A percentile compares a stretch with the other conserved stretches of the same genome.
phyloP scores from a whole-genome alignment of 2,113 vertebrate genomes.

The Bubo bubo region DNA sequence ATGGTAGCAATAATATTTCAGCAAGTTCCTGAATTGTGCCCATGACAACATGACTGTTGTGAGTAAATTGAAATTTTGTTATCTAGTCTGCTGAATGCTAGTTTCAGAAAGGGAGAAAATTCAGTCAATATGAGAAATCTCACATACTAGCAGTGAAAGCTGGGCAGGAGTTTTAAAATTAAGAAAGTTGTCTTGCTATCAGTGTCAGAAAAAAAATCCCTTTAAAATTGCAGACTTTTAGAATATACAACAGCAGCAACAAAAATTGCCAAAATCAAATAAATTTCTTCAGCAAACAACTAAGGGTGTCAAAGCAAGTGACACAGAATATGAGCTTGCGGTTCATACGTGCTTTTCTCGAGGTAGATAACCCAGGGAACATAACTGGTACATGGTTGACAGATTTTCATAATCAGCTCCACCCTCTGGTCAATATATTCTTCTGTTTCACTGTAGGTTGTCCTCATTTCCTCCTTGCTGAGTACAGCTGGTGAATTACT shows the following conservation, averaged over 20 bases:
- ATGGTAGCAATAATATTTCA: neutral
- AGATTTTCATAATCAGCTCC: constrained; percentile 21
- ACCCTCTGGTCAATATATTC: constrained; percentile 21
- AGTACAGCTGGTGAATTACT: neutral
- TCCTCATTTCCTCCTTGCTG: neutral
- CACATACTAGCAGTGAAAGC: neutral
- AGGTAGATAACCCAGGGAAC: neutral
- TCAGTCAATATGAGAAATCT: neutral
- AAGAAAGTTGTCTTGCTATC: neutral
- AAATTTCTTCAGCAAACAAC: neutral
- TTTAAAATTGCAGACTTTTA: neutral
- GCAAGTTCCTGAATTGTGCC: neutral
- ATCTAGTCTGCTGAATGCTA: neutral
- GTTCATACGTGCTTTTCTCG: neutral
- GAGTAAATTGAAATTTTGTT: neutral
- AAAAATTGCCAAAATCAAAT: neutral
- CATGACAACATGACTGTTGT: neutral
- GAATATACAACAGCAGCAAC: neutral
- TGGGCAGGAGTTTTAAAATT: neutral
- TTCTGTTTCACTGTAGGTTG: neutral
- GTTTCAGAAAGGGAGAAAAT: neutral
- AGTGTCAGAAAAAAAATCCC: neutral
- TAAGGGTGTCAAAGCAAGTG: neutral
- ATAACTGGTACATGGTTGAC: neutral
- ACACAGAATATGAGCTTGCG: neutral